Base-by-base conservation (phyloP, 1,140 invertebrate genomes). In the Cydia amplana region DNA sequence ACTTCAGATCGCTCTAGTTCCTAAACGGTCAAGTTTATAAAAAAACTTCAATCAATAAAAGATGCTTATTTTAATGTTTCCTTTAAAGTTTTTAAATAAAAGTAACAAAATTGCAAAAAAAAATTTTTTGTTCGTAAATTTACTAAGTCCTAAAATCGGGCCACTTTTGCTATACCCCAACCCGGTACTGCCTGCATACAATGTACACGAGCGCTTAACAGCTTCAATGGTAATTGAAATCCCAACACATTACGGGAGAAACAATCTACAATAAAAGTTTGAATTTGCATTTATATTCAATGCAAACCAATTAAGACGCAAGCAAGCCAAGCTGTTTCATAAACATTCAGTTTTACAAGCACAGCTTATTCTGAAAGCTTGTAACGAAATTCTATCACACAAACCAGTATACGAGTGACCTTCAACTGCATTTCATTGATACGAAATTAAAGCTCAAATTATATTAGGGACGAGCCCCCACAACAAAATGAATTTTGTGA, bases 261-360 rank as follows among this genome's bases (percentile, higher is more conserved):
- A 60, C 6, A 51, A 18, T 51, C n/a, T 3, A 18, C 49, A 51
- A 60, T 10, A 60, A 60, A 20, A 60, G 55, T 23, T 7, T 60
- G 55, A 23, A 60, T 60, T 60, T 60, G 55, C 55, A 60, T 60
- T 23, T 23, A 60, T 60, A 60, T 60, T 23, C 55, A 60, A 60
- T 60, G 20, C 55, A 60, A 60, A 60, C 55, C 55, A 60, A 60
- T 60, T 60, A 60, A 60, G 55, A 23, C 55, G 20, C 55, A 60
- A 60, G 12, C 55, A 60, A 60, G 55, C 20, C 55, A 51, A n/a
- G 4, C 49, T n/a, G 55, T 60, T 60, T 60, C 55, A 20, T 60
- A 23, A 60, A 60, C 55, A 60, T 60, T 10, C 3, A 23, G 10
- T 60, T 60, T n/a, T 23, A 23, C 20, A 60, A 60, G 55, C 49